phyloP scores from a whole-genome alignment of 2,888 invertebrate species.

The Euzophera pinguis region DNA sequence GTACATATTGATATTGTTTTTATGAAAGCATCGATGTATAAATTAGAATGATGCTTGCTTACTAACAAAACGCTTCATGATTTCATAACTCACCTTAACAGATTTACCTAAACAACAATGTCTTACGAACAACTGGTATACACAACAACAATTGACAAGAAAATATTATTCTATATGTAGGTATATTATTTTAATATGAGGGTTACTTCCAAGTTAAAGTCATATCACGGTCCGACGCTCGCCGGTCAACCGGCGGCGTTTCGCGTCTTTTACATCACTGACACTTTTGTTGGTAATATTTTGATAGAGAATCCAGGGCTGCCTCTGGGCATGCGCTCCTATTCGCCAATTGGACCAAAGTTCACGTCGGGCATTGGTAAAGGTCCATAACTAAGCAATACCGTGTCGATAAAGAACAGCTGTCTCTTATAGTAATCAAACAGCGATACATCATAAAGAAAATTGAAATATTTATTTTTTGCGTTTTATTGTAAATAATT shows the following conservation, averaged over 20 bases:
- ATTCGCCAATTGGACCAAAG: slow-evolving; percentile 61
- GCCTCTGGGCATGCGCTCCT: slow-evolving; percentile 58
- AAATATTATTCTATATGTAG: slow-evolving; percentile 33
- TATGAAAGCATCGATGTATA: no score
- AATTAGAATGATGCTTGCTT: neutral
- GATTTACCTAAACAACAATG: slow-evolving; percentile 44
- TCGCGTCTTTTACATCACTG: slow-evolving; percentile 59
- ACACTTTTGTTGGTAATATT: slow-evolving; percentile 49
- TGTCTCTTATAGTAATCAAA: slow-evolving; percentile 25
- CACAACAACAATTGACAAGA: slow-evolving; percentile 69
- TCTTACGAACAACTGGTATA: slow-evolving; percentile 43
- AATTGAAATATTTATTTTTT: neutral
- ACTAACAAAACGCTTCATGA: slow-evolving; percentile 16
- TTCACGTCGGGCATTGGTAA: slow-evolving; percentile 41
- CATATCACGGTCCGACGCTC: slow-evolving; percentile 42
- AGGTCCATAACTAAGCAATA: slow-evolving; percentile 30
- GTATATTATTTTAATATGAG: slow-evolving; percentile 36
- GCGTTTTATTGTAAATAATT: neutral
- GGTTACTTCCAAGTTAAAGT: slow-evolving; percentile 33
- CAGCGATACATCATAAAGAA: neutral
- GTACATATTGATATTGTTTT: no score
- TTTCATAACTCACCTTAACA: slow-evolving; percentile 25
- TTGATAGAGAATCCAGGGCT: slow-evolving; percentile 38
- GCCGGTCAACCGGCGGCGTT: slow-evolving; percentile 61
- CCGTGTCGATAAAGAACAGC: slow-evolving; percentile 31